These are phyloP conservation scores for Leptobrachium leishanense DNA, from an alignment of 2,113 vertebrate genomes.

Conservation along the genomic window DNA sequence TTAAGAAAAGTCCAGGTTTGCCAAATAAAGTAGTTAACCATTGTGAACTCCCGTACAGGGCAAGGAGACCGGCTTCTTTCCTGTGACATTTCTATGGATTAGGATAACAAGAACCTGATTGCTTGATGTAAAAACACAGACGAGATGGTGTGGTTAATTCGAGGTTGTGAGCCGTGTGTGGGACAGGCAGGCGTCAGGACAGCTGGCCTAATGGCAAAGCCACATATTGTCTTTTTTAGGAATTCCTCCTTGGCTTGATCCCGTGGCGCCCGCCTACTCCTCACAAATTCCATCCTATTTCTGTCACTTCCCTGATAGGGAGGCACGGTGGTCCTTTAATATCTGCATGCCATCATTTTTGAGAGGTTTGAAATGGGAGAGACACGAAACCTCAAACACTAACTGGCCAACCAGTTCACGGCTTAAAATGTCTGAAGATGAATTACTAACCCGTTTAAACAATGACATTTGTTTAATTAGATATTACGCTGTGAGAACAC, in stretches of 20 bases:
- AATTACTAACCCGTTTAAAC: too few species aligned
- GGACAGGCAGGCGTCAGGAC: not conserved
- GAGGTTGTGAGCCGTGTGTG: not conserved
- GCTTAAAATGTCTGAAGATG: not conserved
- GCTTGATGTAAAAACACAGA: not conserved
- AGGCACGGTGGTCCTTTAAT: slow-evolving; percentile 18
- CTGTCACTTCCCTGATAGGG: slow-evolving; percentile 39
- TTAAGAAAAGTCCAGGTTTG: too few species aligned
- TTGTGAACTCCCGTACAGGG: too few species aligned
- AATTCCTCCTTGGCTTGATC: slow-evolving; percentile 37
- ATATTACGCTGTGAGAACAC: too few species aligned
- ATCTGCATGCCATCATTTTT: not conserved
- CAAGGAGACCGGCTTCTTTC: too few species aligned
- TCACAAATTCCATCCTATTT: slow-evolving; percentile 45
- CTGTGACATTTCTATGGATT: too few species aligned
- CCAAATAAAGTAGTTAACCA: too few species aligned
- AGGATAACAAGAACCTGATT: not conserved
- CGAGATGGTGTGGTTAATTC: not conserved
- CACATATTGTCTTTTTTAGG: slow-evolving; percentile 40
- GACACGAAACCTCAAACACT: too few species aligned
- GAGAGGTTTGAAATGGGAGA: too few species aligned
- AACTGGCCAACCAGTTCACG: not conserved
- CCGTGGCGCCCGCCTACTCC: slow-evolving; percentile 12
- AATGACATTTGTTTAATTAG: too few species aligned
- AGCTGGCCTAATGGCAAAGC: slow-evolving; percentile 18